Evolutionary conservation across 2,113 vertebrate genomes (phyloP).

Genomic region (Campylomormyrus numenius): DNA sequence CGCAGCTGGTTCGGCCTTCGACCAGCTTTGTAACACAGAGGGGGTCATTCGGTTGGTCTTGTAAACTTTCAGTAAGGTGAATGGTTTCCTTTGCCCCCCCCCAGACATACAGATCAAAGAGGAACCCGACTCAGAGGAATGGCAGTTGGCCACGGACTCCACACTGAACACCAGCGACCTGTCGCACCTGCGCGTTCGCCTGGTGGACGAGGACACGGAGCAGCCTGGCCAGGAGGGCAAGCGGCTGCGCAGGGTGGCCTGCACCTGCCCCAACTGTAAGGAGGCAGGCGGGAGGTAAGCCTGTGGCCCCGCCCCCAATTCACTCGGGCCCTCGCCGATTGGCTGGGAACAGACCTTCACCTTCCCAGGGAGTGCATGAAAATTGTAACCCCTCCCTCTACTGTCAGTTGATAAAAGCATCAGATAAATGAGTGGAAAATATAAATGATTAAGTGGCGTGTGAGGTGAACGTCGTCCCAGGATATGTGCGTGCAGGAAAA

Average conservation of each 20-base stretch:
- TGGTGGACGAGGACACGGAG: slow-evolving; percentile 90
- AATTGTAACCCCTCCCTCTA: neutral
- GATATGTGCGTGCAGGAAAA: neutral
- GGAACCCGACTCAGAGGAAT: slow-evolving; percentile 93
- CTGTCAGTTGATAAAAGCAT: neutral
- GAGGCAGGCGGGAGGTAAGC: slow-evolving; percentile 91
- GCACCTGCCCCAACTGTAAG: slow-evolving; percentile 98
- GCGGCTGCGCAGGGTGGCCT: slow-evolving; percentile 89
- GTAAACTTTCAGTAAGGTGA: neutral
- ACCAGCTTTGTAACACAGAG: neutral
- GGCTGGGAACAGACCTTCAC: neutral
- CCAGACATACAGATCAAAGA: slow-evolving; percentile 96
- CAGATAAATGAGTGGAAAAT: neutral
- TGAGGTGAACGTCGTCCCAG: neutral
- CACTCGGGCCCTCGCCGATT: too few species aligned
- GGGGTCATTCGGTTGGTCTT: neutral
- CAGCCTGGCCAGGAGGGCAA: slow-evolving; percentile 89
- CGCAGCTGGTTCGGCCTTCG: neutral
- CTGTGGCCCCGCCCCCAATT: neutral
- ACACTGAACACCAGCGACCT: slow-evolving; percentile 93
- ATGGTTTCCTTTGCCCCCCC: slow-evolving; percentile 21
- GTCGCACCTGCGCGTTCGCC: slow-evolving; percentile 85
- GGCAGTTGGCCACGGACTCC: slow-evolving; percentile 91
- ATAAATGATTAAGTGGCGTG: neutral
- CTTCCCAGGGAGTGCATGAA: neutral